Evolutionary conservation across 2,888 invertebrate species (phyloP).

Genomic region (Cheilosia urbana): DNA sequence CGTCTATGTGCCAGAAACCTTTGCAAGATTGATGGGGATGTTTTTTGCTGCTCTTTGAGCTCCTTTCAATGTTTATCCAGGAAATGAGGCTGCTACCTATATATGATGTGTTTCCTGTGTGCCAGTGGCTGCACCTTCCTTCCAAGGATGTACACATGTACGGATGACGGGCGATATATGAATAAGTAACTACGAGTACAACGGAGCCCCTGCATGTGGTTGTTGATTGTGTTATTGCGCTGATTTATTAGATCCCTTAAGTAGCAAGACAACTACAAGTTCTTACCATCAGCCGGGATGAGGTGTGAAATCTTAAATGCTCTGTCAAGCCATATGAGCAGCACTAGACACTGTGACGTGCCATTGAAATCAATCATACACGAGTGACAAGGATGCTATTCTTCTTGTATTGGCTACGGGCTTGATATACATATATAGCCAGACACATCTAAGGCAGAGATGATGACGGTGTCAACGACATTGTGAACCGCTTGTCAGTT

Average conservation of each 20-base stretch:
- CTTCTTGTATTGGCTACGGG: constrained; percentile 25
- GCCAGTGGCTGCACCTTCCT: constrained; percentile 42
- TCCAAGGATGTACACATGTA: neutral
- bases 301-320: constrained; percentile 47
- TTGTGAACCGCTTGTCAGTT: constrained; percentile 40
- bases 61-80: constrained; percentile 33
- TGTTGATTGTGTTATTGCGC: constrained; percentile 48
- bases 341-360: constrained; percentile 13
- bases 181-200: constrained; percentile 23
- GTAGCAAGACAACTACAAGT: constrained; percentile 47
- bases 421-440: neutral
- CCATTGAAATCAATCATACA: constrained; percentile 63
- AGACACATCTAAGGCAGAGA: too few species aligned
- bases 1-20: constrained; percentile 44
- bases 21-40: constrained; percentile 59
- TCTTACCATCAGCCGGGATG: constrained; percentile 4
- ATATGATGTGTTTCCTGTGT: constrained; percentile 52
- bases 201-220: constrained; percentile 15
- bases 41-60: neutral
- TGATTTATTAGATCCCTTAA: constrained; percentile 57
- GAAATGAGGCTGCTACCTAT: constrained; percentile 43
- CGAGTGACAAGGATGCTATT: constrained; percentile 33
- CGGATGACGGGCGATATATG: constrained; percentile 6
- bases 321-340: constrained; percentile 30
- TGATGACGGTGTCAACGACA: constrained; percentile 40